These are phyloP conservation scores for Ctenodactylus gundi DNA, from an alignment of 2,113 vertebrate genomes.

Conservation along the genomic window DNA sequence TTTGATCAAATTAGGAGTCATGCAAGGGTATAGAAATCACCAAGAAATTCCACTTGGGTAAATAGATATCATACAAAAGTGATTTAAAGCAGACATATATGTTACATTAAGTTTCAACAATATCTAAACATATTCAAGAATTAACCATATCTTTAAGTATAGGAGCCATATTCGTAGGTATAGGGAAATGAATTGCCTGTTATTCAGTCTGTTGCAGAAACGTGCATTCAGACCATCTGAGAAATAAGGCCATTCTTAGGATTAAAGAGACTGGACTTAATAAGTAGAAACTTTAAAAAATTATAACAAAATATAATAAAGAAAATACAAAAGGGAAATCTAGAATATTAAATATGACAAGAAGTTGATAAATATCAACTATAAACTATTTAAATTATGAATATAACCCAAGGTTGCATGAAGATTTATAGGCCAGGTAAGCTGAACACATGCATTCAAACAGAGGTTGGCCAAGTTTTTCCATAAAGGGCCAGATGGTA, in stretches of 20 bases:
- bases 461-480: neutral
- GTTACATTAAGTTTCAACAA: neutral
- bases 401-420: neutral
- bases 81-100: neutral
- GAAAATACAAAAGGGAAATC: neutral
- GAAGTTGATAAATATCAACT: neutral
- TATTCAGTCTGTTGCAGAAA: neutral
- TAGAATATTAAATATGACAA: neutral
- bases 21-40: neutral
- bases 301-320: conserved; percentile 15
- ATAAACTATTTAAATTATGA: neutral
- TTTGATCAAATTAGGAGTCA: neutral
- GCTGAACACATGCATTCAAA: neutral
- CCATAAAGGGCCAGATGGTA: neutral
- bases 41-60: neutral
- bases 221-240: neutral
- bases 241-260: neutral
- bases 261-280: neutral
- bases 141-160: neutral
- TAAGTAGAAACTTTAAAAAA: neutral
- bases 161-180: neutral
- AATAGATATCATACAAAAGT: neutral
- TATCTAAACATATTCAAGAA: neutral
- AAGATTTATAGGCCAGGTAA: conserved; percentile 18
- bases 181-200: neutral